A percentile compares a stretch with the other conserved stretches of the same genome.
These are phyloP conservation scores for Abscondita cerata DNA, from an alignment of 2,888 invertebrate species.

Conservation along the genomic window DNA sequence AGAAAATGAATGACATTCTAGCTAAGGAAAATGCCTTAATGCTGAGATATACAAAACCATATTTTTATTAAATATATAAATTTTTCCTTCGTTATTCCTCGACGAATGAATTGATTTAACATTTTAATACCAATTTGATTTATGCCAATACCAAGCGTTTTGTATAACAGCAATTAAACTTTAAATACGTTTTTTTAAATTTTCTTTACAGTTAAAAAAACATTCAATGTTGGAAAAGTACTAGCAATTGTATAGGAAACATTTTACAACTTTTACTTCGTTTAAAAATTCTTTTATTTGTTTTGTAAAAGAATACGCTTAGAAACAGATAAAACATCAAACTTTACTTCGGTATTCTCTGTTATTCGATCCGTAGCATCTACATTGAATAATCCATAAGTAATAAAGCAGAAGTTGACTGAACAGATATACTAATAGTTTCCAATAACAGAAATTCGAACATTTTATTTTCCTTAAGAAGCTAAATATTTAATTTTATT, in stretches of 20 bases:
- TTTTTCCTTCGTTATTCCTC: no score
- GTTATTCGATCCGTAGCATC: not conserved
- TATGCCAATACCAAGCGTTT: no score
- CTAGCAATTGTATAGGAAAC: not conserved
- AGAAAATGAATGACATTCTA: constrained; percentile 25
- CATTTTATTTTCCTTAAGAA: no score
- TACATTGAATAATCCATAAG: constrained; percentile 7
- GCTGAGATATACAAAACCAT: no score
- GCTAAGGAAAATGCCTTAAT: not conserved
- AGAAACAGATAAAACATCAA: constrained; percentile 1
- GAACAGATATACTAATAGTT: not conserved
- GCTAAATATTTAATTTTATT: no score
- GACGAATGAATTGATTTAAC: no score
- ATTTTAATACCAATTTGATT: no score
- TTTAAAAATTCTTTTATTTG: constrained; percentile 4
- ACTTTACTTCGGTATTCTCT: not conserved
- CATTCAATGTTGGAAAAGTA: not conserved
- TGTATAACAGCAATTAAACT: no score
- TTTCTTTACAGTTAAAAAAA: no score
- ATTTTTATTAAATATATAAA: no score
- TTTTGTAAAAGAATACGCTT: not conserved
- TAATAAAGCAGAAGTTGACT: not conserved
- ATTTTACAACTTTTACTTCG: not conserved
- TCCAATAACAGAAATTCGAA: not conserved
- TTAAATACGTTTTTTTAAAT: no score